Percentiles rank a stretch among this genome's conserved stretches.
These are phyloP conservation scores for Hemicrepidius hirtus DNA, from an alignment of 2,888 invertebrate genomes.

Conservation along the genomic window DNA sequence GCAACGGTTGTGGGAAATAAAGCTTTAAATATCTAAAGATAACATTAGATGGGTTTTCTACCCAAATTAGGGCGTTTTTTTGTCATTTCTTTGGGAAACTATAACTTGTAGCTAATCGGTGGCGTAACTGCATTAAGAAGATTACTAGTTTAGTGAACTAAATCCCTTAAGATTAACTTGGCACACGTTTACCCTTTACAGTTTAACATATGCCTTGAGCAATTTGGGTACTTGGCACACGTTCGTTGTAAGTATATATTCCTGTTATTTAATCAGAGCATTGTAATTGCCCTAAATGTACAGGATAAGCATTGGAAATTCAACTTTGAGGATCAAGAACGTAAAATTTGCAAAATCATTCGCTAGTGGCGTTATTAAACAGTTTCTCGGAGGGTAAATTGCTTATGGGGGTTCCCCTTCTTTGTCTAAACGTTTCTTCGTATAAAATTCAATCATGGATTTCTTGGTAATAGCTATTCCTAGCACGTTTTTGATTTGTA, in stretches of 20 bases:
- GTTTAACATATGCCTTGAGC: constrained; percentile 25
- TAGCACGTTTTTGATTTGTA: not conserved
- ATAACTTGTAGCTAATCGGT: constrained; percentile 14
- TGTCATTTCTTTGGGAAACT: not conserved
- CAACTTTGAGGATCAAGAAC: too few relatives aligned
- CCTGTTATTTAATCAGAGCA: not conserved
- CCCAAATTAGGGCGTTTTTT: constrained; percentile 17
- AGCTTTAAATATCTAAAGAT: not conserved
- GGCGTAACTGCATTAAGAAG: constrained; percentile 25
- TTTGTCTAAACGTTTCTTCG: not conserved
- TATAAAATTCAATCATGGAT: not conserved
- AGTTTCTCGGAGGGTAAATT: not conserved
- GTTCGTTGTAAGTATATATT: constrained; percentile 2
- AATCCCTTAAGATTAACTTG: constrained; percentile 32
- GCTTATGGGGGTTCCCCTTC: not conserved
- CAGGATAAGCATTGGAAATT: too few relatives aligned
- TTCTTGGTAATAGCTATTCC: not conserved
- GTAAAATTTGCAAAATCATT: not conserved
- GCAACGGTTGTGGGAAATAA: too few relatives aligned
- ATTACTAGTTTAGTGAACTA: constrained; percentile 33
- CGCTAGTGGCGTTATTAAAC: not conserved
- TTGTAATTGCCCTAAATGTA: too few relatives aligned
- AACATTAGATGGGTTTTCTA: not conserved
- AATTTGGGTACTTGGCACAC: constrained; percentile 31
- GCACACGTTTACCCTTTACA: constrained; percentile 18